Percentiles rank a stretch among this genome's conserved stretches.
These are phyloP conservation scores for Callosobruchus maculatus DNA, from an alignment of 2,888 invertebrate genomes.

Conservation along the genomic window DNA sequence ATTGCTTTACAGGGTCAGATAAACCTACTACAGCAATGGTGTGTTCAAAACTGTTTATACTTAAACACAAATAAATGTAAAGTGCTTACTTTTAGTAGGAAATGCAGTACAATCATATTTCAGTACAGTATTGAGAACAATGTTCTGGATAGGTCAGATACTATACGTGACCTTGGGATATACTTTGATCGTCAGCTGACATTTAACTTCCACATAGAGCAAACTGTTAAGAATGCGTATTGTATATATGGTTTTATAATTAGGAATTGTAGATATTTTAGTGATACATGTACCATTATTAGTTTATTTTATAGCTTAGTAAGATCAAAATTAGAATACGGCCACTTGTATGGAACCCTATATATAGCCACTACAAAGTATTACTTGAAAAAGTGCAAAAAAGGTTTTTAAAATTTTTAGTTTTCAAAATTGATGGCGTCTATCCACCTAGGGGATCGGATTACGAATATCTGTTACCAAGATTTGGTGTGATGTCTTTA, in stretches of 20 bases:
- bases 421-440: too few relatives aligned
- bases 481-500: too few relatives aligned
- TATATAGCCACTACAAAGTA: too few relatives aligned
- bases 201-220: neutral
- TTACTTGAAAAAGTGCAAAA: too few relatives aligned
- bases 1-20: slow-evolving; percentile 2
- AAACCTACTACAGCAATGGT: slow-evolving; percentile 3
- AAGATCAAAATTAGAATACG: slow-evolving; percentile 2
- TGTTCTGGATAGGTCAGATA: too few relatives aligned
- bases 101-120: neutral
- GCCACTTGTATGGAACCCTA: neutral
- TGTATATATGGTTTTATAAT: neutral
- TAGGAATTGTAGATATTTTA: neutral
- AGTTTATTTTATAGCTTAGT: neutral
- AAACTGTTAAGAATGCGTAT: neutral
- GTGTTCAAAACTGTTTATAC: neutral
- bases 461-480: too few relatives aligned
- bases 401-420: too few relatives aligned
- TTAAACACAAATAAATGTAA: slow-evolving; percentile 4
- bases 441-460: too few relatives aligned
- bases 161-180: slow-evolving; percentile 1
- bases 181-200: neutral
- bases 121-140: too few relatives aligned
- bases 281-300: neutral
- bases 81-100: neutral